These are phyloP conservation scores for Peromyscus nudipes DNA, from an alignment of 2,797 vertebrate species.

Conservation along the genomic window DNA sequence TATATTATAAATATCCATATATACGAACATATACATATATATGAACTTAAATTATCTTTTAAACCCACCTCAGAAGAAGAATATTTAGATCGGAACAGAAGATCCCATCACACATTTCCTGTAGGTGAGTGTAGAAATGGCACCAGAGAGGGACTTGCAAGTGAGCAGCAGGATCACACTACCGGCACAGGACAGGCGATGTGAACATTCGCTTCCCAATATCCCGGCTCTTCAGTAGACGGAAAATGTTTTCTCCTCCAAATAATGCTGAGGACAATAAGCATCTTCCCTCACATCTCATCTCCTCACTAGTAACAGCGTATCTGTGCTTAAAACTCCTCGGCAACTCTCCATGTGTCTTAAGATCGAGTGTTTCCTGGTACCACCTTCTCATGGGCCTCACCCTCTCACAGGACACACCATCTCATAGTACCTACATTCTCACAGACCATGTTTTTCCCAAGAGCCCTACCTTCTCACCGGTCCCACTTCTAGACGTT, in stretches of 20 bases:
- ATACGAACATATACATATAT: too few species aligned
- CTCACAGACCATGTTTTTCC: neutral
- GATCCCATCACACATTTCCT: neutral
- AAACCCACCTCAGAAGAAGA: neutral
- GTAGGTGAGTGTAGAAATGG: neutral
- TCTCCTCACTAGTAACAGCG: neutral
- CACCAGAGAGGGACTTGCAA: neutral
- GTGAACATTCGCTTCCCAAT: neutral
- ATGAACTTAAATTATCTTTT: neutral
- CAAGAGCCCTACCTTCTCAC: neutral
- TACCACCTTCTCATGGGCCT: accelerated
- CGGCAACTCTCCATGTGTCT: neutral
- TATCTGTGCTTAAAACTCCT: neutral
- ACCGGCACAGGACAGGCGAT: neutral
- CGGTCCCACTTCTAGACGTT: neutral
- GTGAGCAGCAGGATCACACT: neutral
- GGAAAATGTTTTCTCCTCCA: neutral
- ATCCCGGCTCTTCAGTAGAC: neutral
- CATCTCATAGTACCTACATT: neutral
- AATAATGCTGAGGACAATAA: neutral
- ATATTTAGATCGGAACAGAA: neutral
- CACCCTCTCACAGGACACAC: too few species aligned
- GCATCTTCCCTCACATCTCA: neutral
- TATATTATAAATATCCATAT: neutral
- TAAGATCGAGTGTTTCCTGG: neutral